Evolutionary conservation across 2,888 invertebrate genomes (phyloP).

Genomic region (Apodemia duryi): DNA sequence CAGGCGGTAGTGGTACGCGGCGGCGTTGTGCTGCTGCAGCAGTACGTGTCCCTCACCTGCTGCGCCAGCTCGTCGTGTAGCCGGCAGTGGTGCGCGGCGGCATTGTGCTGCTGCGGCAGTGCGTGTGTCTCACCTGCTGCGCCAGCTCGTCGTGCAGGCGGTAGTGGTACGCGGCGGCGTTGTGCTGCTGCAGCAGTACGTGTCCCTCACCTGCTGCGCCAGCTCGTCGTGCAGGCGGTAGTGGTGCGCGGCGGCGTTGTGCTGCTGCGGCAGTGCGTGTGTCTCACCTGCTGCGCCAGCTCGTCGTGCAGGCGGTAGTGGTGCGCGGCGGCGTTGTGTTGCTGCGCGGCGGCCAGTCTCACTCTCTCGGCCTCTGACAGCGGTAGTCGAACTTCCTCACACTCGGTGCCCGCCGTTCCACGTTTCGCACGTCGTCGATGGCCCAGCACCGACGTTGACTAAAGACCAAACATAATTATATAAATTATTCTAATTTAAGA

Average conservation of each 20-base stretch:
- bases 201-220: conserved; percentile 73
- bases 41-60: conserved; percentile 75
- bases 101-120: conserved; percentile 80
- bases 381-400: conserved; percentile 60
- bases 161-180: too few species aligned
- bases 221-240: conserved; percentile 83
- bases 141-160: conserved; percentile 85
- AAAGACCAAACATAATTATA: conserved; percentile 20
- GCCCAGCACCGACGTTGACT: conserved; percentile 92
- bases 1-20: too few species aligned
- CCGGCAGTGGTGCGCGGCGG: too few species aligned
- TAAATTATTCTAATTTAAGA: conserved; percentile 35
- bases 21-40: conserved; percentile 75
- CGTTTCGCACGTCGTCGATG: conserved; percentile 77
- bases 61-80: conserved; percentile 86
- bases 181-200: conserved; percentile 82
- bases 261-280: conserved; percentile 82
- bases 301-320: conserved; percentile 88
- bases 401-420: conserved; percentile 50
- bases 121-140: conserved; percentile 71
- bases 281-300: conserved; percentile 79
- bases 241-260: too few species aligned
- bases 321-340: conserved; percentile 85
- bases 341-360: conserved; percentile 61
- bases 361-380: conserved; percentile 77